These are phyloP conservation scores for Stomatorhinus ivindoensis DNA, from an alignment of 2,113 vertebrate species.

Conservation along the genomic window DNA sequence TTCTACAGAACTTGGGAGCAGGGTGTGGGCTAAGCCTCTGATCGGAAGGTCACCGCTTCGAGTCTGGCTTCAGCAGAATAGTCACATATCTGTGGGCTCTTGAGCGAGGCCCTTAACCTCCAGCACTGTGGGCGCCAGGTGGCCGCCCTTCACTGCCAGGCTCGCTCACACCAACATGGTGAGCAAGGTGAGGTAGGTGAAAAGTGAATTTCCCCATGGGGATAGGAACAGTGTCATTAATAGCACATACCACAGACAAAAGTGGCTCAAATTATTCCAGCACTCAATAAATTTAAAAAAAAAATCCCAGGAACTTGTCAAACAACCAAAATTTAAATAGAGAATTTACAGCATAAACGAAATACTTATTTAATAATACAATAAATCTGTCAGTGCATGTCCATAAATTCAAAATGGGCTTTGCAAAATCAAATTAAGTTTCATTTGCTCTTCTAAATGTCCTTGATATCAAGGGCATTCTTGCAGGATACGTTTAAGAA, in stretches of 20 bases:
- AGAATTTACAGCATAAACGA: neutral
- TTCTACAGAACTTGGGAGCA: neutral
- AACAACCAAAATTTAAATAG: neutral
- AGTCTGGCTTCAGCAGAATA: neutral
- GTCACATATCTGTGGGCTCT: neutral
- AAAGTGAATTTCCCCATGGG: neutral
- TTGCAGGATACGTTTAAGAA: neutral
- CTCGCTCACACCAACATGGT: neutral
- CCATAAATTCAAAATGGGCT: neutral
- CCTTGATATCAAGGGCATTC: neutral
- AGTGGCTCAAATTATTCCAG: neutral
- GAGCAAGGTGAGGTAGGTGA: neutral
- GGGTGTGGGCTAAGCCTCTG: neutral
- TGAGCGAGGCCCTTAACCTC: neutral
- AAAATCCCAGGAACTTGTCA: neutral
- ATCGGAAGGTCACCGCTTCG: neutral
- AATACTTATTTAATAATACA: neutral
- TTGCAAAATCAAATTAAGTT: neutral
- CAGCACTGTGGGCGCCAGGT: neutral
- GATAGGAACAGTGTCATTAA: neutral
- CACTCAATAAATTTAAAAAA: neutral
- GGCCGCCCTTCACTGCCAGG: neutral
- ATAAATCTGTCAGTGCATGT: neutral
- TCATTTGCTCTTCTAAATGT: neutral
- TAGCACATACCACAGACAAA: neutral